Base-by-base conservation (phyloP, 2,888 invertebrate genomes). In the Sinodicranocentrus sp. region DNA sequence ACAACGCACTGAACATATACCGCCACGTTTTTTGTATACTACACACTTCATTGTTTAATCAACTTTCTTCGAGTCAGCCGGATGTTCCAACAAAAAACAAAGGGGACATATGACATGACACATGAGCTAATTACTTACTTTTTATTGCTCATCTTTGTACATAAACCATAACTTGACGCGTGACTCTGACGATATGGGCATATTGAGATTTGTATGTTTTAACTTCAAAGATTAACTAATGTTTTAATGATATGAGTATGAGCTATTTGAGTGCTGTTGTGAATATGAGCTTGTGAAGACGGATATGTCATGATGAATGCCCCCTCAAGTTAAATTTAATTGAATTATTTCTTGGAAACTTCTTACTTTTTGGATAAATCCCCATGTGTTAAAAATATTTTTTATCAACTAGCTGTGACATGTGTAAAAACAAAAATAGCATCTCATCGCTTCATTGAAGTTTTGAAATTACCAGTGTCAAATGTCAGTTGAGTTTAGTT, bases 71-170 rank as follows among this genome's bases (percentile, higher is more conserved):
- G 44, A 68, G 48, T 48, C 52, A 19, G 25, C 73, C 80, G 80
- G 80, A 80, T 80, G 73, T 73, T 44, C 21, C n/a, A 33, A 63
- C 73, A 73, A 80, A 80, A 79, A 80, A 73, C 68, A 65, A 72
- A 23, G 72, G 39, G 48, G 79, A 63, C 65, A 73, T 15, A 48
- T 48, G 48, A 48, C 65, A 67, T 80, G 73, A 68, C 67, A 68
- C 59, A 67, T 33, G 23, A 21, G 57, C 59, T 73, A 80, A 80
- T 73, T 80, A 73, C 65, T 67, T 44, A 80, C 21, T 25, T 59
- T 73, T 57, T 70, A 15, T 48, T 2, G 48, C 10, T 33, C 33
- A 6, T 33, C 39, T 48, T 48, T 48, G 5, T 48, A 48, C 17
- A 10, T 48, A 17, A 13, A 39, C 13, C 13, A 48, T n/a, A 13